Base-by-base conservation (phyloP, 2,797 vertebrate species). In the Syncerus caffer region DNA sequence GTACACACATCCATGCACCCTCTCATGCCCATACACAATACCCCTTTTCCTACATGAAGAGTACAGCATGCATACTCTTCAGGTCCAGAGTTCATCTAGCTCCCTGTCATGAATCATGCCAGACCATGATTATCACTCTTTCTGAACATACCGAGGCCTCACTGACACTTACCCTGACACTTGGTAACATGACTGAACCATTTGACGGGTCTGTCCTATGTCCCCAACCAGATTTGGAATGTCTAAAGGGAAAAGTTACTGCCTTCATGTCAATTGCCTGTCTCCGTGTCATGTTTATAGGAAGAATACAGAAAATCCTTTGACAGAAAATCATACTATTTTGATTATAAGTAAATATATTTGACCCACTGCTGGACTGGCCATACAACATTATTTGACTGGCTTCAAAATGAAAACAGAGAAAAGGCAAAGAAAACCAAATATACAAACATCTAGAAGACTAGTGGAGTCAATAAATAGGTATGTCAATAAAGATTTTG, bases 341-440 rank as follows among this genome's bases (percentile, higher is more conserved):
- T 96, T 85, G 7, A 74, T 47, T 47, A 27, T 14, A 93, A 78
- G 11, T 92, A 96, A 97, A 78, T 85, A 53, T 79, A 38, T 64
- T 62, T 93, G 94, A 84, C 15, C 14, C 27, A 88, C 6, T 57
- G 23, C 31, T 85, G 9, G 11, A 53, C 19, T 58, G 83, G 38
- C 23, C 51, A 45, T 25, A 60, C 21, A 86, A 80, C 79, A 89
- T 76, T 60, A 93, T 62, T 51, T 92, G 71, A 89, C 58, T 58
- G 13, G 76, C 27, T 90, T 90, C 60, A 83, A 94, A 92, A 4
- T 79, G 34, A 76, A 95, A 85, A 74, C 7, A 57, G 51, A 85
- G 29, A 86, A 97, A 89, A 90, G 27, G 25, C 13, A 87, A 96
- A 95, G 4, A 83, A 42, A 95, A 87, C 7, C 19, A 87, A 94